Conservation (phyloP, 2,797 vertebrate species). For the Steatocranus sp. region DNA sequence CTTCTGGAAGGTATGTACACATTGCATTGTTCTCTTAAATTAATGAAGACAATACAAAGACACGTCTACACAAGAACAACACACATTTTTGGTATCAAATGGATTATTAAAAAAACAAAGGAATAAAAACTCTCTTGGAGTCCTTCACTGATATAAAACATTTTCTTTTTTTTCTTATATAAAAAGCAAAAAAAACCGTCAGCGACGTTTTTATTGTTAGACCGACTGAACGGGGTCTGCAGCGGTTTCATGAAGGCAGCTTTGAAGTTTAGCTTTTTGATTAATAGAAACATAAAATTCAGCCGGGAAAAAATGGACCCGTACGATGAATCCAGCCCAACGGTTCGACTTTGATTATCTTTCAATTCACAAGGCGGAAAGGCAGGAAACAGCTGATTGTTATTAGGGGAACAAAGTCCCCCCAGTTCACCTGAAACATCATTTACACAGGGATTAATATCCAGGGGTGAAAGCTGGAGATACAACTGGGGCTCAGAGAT, state of each 20-base stretch:
- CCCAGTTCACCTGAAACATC: neutral
- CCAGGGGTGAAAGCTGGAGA: neutral
- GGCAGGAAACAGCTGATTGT: neutral
- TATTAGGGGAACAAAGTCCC: neutral
- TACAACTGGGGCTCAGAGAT: neutral
- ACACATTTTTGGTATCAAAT: constrained; percentile 70
- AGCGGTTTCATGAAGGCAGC: neutral
- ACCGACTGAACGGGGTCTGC: neutral
- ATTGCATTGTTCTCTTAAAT: constrained; percentile 78
- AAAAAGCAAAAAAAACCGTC: neutral
- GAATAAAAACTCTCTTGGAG: constrained; percentile 20
- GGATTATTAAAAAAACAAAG: neutral
- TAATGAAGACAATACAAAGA: constrained; percentile 54
- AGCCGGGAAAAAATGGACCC: neutral
- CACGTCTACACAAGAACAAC: constrained; percentile 41
- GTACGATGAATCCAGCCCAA: neutral
- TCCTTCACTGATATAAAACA: neutral
- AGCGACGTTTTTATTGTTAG: neutral
- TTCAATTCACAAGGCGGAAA: neutral
- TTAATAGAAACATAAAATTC: constrained; percentile 22
- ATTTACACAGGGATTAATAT: neutral
- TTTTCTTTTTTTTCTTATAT: neutral
- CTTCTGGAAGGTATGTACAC: constrained; percentile 66
- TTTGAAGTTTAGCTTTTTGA: neutral
- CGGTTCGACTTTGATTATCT: neutral